phyloP scores from a whole-genome alignment of 2,888 invertebrate genomes.

The Zaprionus obscuricornis region DNA sequence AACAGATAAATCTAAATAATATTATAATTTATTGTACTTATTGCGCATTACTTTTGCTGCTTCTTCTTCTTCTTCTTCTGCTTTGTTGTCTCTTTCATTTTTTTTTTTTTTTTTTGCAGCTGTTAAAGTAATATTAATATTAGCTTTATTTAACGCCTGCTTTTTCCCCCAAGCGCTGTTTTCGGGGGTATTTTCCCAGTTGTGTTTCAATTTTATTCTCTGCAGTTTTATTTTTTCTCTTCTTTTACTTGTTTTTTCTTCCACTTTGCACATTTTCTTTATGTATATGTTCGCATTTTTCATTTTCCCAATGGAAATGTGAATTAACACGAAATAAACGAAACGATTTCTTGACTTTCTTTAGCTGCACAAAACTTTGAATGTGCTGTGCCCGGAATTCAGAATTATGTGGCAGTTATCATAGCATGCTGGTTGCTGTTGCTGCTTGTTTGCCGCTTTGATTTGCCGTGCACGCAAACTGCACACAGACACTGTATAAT shows the following conservation, averaged over 20 bases:
- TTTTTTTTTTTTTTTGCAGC: no score
- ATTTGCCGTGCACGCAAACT: constrained; percentile 64
- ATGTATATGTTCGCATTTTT: constrained; percentile 35
- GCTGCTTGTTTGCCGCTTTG: constrained; percentile 41
- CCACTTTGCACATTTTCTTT: neutral
- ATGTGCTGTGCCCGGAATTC: constrained; percentile 38
- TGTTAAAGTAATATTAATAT: no score
- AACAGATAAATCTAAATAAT: no score
- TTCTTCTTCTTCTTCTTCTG: no score
- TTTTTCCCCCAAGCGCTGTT: no score
- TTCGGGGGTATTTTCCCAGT: no score
- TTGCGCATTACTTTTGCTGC: no score
- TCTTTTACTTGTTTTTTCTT: neutral
- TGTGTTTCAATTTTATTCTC: no score
- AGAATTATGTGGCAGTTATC: constrained; percentile 69
- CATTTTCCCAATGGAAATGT: constrained; percentile 35
- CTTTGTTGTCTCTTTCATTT: no score
- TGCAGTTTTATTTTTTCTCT: constrained; percentile 3
- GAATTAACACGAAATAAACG: constrained; percentile 64
- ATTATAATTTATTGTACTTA: no score
- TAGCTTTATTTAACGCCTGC: no score
- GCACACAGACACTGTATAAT: constrained; percentile 9
- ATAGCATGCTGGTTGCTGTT: constrained; percentile 27
- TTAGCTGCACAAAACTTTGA: constrained; percentile 15
- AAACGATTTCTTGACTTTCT: constrained; percentile 32